Conservation (phyloP, 1,140 invertebrate species). For the Brachionus plicatilis region DNA sequence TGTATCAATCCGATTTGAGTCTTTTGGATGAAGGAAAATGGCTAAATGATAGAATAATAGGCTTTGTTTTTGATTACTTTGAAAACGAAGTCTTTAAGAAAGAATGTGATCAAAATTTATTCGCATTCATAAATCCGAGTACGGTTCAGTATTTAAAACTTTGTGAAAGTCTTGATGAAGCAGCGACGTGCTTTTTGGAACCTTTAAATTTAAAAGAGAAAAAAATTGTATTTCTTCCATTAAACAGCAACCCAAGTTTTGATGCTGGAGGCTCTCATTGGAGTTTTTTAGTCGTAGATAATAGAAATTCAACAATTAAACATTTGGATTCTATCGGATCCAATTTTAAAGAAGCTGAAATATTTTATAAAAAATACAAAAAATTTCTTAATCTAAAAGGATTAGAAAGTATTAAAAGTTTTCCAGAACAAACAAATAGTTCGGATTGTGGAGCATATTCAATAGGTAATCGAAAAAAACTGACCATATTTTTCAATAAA, state of each 20-base stretch:
- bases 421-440: not conserved
- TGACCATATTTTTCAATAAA: not conserved
- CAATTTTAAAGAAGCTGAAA: not conserved
- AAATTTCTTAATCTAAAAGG: not conserved
- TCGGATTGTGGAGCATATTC: constrained; percentile 19
- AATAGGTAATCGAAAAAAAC: not conserved
- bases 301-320: not conserved
- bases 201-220: not conserved
- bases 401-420: not conserved
- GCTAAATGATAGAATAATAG: constrained; percentile 12
- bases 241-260: not conserved
- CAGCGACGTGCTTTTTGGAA: not conserved
- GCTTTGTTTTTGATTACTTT: constrained; percentile 6
- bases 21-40: constrained; percentile 8
- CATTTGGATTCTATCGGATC: constrained; percentile 8
- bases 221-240: not conserved
- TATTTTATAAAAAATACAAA: not conserved
- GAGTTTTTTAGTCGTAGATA: not conserved
- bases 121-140: not conserved
- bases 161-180: not conserved
- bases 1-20: constrained; percentile 3
- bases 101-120: not conserved
- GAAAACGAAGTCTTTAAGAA: constrained; percentile 1
- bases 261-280: not conserved
- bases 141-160: constrained; percentile 30